These are phyloP conservation scores for Choreutis nemorana DNA, from an alignment of 2,888 invertebrate genomes.

Conservation along the genomic window DNA sequence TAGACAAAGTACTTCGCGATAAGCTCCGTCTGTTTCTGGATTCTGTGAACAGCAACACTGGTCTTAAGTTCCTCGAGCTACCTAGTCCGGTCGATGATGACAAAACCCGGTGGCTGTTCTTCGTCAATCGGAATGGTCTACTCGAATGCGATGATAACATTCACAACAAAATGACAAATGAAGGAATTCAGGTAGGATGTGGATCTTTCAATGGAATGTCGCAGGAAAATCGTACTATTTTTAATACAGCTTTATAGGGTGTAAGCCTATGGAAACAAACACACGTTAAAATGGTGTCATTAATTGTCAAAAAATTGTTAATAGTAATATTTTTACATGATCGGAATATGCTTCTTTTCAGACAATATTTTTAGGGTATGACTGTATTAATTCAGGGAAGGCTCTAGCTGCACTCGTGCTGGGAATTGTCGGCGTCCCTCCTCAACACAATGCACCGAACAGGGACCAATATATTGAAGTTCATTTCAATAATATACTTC, in stretches of 20 bases:
- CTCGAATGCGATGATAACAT: constrained; percentile 32
- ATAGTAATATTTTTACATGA: too few relatives aligned
- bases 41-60: constrained; percentile 19
- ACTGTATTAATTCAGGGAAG: constrained; percentile 25
- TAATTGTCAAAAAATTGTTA: too few relatives aligned
- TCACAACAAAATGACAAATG: constrained; percentile 23
- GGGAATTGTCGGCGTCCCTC: constrained; percentile 37
- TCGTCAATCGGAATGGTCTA: constrained; percentile 32
- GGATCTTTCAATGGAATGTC: too few relatives aligned
- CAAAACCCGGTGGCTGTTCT: constrained; percentile 34
- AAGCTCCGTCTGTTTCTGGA: constrained; percentile 30
- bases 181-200: constrained; percentile 47
- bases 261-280: too few relatives aligned
- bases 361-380: constrained; percentile 39
- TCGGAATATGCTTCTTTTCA: constrained; percentile 14
- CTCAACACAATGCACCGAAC: constrained; percentile 42
- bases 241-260: too few relatives aligned
- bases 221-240: too few relatives aligned
- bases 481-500: constrained; percentile 24
- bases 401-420: constrained; percentile 31
- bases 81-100: constrained; percentile 25
- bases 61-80: constrained; percentile 32
- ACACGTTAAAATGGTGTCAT: too few relatives aligned
- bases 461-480: constrained; percentile 28
- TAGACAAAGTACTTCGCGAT: constrained; percentile 41